Evolutionary conservation across 2,113 vertebrate species (phyloP).

Genomic region (Phaetusa simplex): DNA sequence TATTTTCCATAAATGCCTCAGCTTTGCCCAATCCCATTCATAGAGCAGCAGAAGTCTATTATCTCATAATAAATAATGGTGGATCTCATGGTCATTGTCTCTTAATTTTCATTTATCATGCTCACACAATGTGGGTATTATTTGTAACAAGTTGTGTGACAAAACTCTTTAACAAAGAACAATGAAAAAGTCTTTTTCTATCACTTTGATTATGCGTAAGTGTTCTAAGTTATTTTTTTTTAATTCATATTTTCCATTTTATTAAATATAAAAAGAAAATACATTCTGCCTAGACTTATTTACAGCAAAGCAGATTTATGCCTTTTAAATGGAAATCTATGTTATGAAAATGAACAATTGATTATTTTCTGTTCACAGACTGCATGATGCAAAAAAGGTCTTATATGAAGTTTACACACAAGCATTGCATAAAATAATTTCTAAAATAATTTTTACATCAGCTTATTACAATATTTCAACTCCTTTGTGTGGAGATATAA

Average conservation of each 20-base stretch:
- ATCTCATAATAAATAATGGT: slow-evolving; percentile 14
- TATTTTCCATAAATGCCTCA: slow-evolving; percentile 3
- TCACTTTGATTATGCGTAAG: neutral
- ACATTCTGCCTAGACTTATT: neutral
- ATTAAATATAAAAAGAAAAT: neutral
- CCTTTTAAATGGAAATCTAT: neutral
- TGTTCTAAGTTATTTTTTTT: neutral
- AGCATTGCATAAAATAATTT: neutral
- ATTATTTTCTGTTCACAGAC: neutral
- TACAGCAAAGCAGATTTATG: neutral
- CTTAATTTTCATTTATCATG: neutral
- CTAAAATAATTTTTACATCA: neutral
- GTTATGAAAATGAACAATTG: neutral
- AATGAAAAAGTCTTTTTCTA: neutral
- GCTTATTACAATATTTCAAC: neutral
- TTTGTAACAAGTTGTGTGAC: neutral
- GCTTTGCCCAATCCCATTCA: neutral
- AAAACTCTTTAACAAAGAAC: neutral
- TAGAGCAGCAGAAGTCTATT: slow-evolving; percentile 16
- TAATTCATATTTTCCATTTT: neutral
- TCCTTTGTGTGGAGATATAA: neutral
- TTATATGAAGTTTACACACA: neutral
- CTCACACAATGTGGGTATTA: neutral
- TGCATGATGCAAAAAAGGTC: neutral
- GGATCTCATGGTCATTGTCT: neutral